Conservation (phyloP, 2,113 vertebrate species). For the Tympanuchus pallidicinctus region DNA sequence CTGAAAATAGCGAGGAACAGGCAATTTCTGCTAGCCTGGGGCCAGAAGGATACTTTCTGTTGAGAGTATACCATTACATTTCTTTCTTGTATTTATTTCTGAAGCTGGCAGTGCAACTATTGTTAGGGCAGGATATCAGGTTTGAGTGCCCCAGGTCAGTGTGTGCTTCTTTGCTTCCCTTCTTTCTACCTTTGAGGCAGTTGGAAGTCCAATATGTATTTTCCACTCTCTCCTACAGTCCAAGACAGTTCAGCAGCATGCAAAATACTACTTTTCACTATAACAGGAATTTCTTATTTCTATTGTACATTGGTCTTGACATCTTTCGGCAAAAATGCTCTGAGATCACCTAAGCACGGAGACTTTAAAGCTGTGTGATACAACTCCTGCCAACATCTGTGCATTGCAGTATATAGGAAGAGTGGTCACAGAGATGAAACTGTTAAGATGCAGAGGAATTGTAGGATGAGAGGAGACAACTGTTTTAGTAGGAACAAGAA, state of each 20-base stretch:
- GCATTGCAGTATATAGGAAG: not conserved
- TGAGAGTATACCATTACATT: not conserved
- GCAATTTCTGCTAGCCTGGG: not conserved
- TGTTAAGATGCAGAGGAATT: not conserved
- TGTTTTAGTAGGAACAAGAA: not conserved
- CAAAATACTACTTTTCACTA: not conserved
- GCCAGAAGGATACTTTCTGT: slow-evolving; percentile 17
- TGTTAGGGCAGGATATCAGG: not conserved
- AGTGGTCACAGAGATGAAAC: accelerated
- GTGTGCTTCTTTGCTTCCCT: not conserved
- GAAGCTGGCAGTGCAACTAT: not conserved
- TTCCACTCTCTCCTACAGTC: not conserved
- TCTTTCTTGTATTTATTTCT: slow-evolving; percentile 8
- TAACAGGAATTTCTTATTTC: not conserved
- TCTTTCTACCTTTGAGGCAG: slow-evolving; percentile 5
- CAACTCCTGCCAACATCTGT: not conserved
- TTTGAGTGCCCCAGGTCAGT: not conserved
- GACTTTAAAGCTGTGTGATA: not conserved
- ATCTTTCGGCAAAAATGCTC: not conserved
- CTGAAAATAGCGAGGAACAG: not conserved
- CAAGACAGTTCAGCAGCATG: not conserved
- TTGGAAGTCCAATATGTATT: not conserved
- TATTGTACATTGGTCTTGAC: not conserved
- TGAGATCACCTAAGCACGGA: not conserved
- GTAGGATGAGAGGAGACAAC: not conserved